Evolutionary conservation across 2,797 vertebrate genomes (phyloP).

Genomic region (Oophaga sylvatica): DNA sequence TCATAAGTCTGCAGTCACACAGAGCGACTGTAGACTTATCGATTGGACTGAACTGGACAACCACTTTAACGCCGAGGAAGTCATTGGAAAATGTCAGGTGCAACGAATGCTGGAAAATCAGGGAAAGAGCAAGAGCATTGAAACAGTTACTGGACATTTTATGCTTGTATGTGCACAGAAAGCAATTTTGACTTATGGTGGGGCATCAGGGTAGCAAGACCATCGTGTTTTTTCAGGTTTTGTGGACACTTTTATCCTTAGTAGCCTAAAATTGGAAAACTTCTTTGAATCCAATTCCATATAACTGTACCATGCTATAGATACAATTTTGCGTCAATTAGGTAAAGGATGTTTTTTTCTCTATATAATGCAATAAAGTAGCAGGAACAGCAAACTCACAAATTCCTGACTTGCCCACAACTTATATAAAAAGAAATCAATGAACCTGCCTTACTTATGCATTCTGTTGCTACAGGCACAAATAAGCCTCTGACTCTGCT

Average conservation of each 20-base stretch:
- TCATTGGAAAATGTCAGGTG: too few relatives aligned
- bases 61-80: too few relatives aligned
- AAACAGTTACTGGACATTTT: too few relatives aligned
- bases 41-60: too few relatives aligned
- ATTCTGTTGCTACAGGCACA: constrained; percentile 5
- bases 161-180: too few relatives aligned
- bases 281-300: neutral
- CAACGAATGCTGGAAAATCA: too few relatives aligned
- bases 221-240: too few relatives aligned
- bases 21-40: too few relatives aligned
- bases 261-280: neutral
- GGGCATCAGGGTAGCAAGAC: too few relatives aligned
- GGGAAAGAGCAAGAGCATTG: too few relatives aligned
- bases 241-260: neutral
- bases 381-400: neutral
- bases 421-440: constrained; percentile 4
- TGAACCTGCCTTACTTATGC: neutral
- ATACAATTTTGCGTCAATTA: neutral
- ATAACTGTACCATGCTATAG: neutral
- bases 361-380: neutral
- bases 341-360: neutral
- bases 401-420: neutral
- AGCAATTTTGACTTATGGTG: too few relatives aligned
- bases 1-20: too few relatives aligned
- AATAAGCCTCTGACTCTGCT: neutral